Percentiles rank a stretch among this genome's conserved stretches.
Evolutionary conservation across 2,888 invertebrate species (phyloP).

Genomic region (Rhabditoides inermis): DNA sequence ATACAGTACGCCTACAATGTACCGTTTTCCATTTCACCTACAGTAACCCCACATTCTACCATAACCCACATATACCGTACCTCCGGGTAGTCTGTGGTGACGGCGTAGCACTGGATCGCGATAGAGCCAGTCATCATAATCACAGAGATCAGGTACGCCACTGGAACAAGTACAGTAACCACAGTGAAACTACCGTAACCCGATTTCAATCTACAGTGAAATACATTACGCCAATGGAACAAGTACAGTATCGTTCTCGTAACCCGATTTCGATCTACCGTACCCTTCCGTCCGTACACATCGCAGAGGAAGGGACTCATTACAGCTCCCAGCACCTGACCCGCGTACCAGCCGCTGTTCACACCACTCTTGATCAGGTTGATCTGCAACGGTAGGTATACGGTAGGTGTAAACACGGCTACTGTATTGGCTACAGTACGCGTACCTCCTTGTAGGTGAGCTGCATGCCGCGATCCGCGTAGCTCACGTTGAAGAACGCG

Average conservation of each 20-base stretch:
- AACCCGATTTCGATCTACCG: neutral
- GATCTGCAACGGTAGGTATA: slow-evolving; percentile 10
- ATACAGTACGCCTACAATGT: no score
- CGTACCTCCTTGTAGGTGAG: slow-evolving; percentile 25
- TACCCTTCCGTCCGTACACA: slow-evolving; percentile 40
- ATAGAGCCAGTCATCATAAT: slow-evolving; percentile 44
- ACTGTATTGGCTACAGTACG: no score
- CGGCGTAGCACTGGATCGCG: slow-evolving; percentile 37
- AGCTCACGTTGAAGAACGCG: slow-evolving; percentile 37
- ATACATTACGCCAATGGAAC: no score
- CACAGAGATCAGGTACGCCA: slow-evolving; percentile 41
- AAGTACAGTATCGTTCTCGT: neutral
- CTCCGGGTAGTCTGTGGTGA: slow-evolving; percentile 43
- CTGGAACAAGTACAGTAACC: slow-evolving; percentile 17
- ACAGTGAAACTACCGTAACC: neutral
- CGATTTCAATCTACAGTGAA: neutral
- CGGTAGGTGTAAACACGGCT: neutral
- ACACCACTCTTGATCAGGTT: slow-evolving; percentile 24
- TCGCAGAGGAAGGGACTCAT: slow-evolving; percentile 40
- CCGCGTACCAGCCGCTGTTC: slow-evolving; percentile 40
- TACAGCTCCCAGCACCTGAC: slow-evolving; percentile 41
- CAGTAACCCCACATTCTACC: no score
- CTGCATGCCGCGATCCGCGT: slow-evolving; percentile 22
- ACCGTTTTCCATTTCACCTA: no score
- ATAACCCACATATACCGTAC: no score